These are phyloP conservation scores for Protaetia brevitarsis DNA, from an alignment of 1,140 invertebrate species.

Conservation along the genomic window DNA sequence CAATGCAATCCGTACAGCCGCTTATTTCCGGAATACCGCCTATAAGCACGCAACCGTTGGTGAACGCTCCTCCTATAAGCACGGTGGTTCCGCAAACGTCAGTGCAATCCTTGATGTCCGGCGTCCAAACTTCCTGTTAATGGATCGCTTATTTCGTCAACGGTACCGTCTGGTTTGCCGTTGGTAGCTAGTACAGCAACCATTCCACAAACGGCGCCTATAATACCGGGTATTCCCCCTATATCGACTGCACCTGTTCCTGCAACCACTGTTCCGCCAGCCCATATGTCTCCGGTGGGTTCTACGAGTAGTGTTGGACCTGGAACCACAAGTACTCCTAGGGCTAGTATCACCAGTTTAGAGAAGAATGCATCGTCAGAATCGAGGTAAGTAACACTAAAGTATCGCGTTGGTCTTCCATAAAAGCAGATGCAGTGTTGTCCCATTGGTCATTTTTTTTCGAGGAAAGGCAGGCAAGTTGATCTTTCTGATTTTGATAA, in stretches of 20 bases:
- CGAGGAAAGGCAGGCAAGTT: too few relatives aligned
- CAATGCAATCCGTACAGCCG: conserved; percentile 29
- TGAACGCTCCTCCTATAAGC: conserved; percentile 35
- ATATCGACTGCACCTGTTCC: conserved; percentile 16
- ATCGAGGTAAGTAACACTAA: neutral
- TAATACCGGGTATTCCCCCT: conserved; percentile 17
- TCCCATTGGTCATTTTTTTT: too few relatives aligned
- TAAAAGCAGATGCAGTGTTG: too few relatives aligned
- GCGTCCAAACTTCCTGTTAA: neutral
- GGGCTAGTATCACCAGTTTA: conserved; percentile 45
- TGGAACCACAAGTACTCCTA: conserved; percentile 43
- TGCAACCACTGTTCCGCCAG: neutral
- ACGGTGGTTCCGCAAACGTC: conserved; percentile 33
- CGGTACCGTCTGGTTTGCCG: neutral
- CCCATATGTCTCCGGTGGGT: conserved; percentile 8
- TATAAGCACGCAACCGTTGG: conserved; percentile 29
- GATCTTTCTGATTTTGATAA: too few relatives aligned
- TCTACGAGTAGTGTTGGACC: neutral
- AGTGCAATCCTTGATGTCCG: neutral
- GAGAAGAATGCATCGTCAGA: conserved; percentile 30
- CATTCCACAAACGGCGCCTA: conserved; percentile 38
- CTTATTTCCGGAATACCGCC: conserved; percentile 31
- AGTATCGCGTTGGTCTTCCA: too few relatives aligned
- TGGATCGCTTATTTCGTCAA: neutral
- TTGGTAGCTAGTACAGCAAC: conserved; percentile 23